Percentiles rank a stretch among this genome's conserved stretches.
Conservation (phyloP, 2,113 vertebrate genomes). For the Ibidorhyncha struthersii region DNA sequence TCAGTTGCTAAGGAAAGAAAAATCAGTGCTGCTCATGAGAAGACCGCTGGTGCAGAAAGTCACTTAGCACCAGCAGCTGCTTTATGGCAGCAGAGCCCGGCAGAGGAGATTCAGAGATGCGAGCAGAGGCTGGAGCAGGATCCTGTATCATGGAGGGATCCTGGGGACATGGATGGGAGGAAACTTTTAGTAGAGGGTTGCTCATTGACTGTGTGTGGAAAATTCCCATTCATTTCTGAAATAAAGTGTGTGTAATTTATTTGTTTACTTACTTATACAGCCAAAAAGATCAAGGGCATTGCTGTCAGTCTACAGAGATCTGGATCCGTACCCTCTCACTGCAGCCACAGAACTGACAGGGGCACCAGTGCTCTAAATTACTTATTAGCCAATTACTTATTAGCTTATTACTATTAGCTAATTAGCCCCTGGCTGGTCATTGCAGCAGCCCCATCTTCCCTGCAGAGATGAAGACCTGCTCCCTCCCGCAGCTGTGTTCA, state of each 20-base stretch:
- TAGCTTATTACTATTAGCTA: background rate
- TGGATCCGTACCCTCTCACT: background rate
- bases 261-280: background rate
- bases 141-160: background rate
- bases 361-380: background rate
- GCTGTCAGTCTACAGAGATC: background rate
- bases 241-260: background rate
- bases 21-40: background rate
- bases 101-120: background rate
- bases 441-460: background rate
- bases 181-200: background rate
- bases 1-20: constrained; percentile 24
- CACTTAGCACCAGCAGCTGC: constrained; percentile 43
- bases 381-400: background rate
- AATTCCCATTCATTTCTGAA: background rate
- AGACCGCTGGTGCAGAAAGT: constrained; percentile 36
- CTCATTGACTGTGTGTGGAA: background rate
- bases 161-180: background rate
- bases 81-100: background rate
- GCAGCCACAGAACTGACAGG: background rate
- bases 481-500: rapidly evolving
- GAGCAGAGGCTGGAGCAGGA: background rate
- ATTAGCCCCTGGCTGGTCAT: background rate
- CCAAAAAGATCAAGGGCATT: background rate
- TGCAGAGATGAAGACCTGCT: background rate